phyloP scores from a whole-genome alignment of 1,140 invertebrate species.

The Apolygus lucorum region DNA sequence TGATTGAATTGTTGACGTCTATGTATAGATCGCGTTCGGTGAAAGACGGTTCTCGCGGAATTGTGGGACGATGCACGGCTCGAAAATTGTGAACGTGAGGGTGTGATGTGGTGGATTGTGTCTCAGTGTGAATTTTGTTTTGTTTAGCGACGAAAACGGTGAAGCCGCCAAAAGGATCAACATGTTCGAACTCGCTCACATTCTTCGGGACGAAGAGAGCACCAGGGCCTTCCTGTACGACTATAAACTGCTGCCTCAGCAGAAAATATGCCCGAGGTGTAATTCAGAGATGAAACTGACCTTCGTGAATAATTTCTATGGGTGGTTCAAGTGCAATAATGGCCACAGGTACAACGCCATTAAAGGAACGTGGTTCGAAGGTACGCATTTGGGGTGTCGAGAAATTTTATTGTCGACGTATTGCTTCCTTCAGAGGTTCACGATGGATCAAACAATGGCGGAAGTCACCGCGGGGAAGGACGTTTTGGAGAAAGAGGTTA shows the following conservation, averaged over 20 bases:
- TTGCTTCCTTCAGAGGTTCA: background rate
- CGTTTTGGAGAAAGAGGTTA: background rate
- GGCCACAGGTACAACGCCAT: background rate
- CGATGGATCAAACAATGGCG: background rate
- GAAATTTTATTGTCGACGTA: background rate
- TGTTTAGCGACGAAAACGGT: background rate
- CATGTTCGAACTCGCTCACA: background rate
- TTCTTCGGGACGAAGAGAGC: background rate
- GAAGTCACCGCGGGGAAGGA: background rate
- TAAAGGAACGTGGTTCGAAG: background rate
- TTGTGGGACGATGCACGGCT: too few relatives aligned
- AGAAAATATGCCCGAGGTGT: background rate
- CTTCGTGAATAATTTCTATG: background rate
- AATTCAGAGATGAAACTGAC: background rate
- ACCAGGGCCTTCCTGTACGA: background rate
- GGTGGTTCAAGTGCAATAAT: background rate
- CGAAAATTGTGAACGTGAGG: too few relatives aligned
- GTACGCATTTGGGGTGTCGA: background rate
- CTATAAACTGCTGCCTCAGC: background rate
- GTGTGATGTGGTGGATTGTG: too few relatives aligned
- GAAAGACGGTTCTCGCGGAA: too few relatives aligned
- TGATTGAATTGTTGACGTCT: too few relatives aligned
- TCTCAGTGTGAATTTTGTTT: too few relatives aligned
- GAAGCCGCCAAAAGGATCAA: background rate
- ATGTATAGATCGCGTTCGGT: too few relatives aligned